phyloP scores from a whole-genome alignment of 2,113 vertebrate species.

The Phylloscopus whistleri region DNA sequence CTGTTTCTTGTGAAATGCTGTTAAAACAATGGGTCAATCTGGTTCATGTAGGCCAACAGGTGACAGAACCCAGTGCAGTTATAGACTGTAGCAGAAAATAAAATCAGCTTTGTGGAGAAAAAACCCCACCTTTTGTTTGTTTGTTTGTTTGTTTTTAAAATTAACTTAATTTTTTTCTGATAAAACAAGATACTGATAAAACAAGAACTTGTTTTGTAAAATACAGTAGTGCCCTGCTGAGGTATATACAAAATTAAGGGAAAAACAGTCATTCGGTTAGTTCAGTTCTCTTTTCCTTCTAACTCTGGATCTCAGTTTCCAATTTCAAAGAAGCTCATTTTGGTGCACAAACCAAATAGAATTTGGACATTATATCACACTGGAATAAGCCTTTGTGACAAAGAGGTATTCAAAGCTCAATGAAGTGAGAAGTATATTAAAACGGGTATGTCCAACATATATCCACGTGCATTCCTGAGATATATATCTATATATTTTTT shows the following conservation, averaged over 20 bases:
- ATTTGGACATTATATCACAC: background rate
- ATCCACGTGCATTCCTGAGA: background rate
- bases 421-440: background rate
- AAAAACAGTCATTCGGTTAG: background rate
- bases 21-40: background rate
- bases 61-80: background rate
- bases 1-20: background rate
- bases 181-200: background rate
- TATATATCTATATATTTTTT: background rate
- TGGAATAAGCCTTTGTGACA: background rate
- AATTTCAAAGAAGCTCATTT: background rate
- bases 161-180: background rate
- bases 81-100: background rate
- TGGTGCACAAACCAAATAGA: background rate
- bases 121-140: too few species aligned
- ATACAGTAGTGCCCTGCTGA: background rate
- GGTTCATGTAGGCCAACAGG: background rate
- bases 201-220: background rate
- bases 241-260: background rate
- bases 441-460: background rate
- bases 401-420: background rate
- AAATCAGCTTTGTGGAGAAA: background rate
- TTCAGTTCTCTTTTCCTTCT: background rate
- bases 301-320: background rate
- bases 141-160: background rate